phyloP scores from a whole-genome alignment of 2,888 invertebrate species.

The Tuberolachnus salignus region DNA sequence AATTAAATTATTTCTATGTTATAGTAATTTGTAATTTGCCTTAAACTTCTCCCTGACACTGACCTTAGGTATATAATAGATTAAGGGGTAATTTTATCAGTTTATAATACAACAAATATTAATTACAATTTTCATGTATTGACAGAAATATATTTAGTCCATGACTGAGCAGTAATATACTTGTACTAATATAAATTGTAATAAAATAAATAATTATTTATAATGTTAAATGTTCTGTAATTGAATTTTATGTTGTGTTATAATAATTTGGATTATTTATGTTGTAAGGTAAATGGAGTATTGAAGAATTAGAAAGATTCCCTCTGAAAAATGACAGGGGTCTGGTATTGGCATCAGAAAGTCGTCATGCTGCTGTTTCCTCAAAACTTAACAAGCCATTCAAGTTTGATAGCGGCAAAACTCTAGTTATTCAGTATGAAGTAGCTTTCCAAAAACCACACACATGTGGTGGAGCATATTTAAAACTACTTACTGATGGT shows the following conservation, averaged over 20 bases:
- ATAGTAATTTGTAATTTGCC: too few relatives aligned
- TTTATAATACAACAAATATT: too few relatives aligned
- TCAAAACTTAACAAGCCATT: slow-evolving; percentile 72
- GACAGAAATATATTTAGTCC: too few relatives aligned
- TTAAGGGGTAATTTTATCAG: too few relatives aligned
- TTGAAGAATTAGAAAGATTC: slow-evolving; percentile 78
- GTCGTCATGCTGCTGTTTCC: slow-evolving; percentile 78
- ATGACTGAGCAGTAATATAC: not conserved
- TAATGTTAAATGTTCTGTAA: too few relatives aligned
- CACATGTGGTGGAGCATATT: slow-evolving; percentile 97
- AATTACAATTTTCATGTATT: too few relatives aligned
- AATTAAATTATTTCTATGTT: too few relatives aligned
- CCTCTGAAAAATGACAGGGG: slow-evolving; percentile 84
- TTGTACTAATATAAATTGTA: not conserved
- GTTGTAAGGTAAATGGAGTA: slow-evolving; percentile 68
- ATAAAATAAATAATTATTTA: not conserved
- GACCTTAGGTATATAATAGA: too few relatives aligned
- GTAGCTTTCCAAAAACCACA: slow-evolving; percentile 93
- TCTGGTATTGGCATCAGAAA: slow-evolving; percentile 89
- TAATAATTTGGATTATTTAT: slow-evolving; percentile 41
- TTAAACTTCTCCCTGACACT: too few relatives aligned
- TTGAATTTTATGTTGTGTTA: not conserved
- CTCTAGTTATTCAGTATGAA: slow-evolving; percentile 88
- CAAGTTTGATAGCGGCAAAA: slow-evolving; percentile 60
- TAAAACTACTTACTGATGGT: slow-evolving; percentile 85